Conservation (phyloP, 2,797 vertebrate genomes). For the Arctocebus calabarensis region DNA sequence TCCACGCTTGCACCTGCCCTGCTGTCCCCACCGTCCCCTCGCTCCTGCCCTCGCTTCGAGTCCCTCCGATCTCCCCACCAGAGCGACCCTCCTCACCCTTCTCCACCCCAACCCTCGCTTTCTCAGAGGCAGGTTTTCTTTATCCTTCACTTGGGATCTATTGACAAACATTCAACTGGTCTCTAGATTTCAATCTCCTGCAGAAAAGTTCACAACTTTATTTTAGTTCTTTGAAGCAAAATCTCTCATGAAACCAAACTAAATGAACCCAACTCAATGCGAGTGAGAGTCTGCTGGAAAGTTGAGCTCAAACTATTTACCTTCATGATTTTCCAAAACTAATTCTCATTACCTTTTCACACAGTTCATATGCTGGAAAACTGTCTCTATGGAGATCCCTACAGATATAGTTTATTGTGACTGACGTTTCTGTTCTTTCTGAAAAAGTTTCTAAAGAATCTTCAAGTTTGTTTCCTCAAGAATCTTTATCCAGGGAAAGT, state of each 20-base stretch:
- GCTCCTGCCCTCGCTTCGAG: background rate
- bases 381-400: background rate
- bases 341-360: background rate
- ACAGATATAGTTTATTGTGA: background rate
- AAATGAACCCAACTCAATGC: background rate
- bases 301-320: background rate
- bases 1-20: background rate
- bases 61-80: background rate
- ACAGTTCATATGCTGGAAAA: background rate
- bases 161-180: background rate
- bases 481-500: too few species aligned
- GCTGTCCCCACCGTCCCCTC: background rate
- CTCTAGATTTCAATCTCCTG: background rate
- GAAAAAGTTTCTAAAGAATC: slow-evolving; percentile 10
- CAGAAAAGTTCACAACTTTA: background rate
- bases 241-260: background rate
- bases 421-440: background rate
- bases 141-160: background rate
- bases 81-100: background rate
- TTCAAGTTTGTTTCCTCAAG: background rate
- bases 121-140: background rate
- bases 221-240: background rate
- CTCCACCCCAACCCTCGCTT: rapidly evolving
- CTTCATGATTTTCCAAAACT: slow-evolving; percentile 41
- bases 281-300: background rate